Base-by-base conservation (phyloP, 2,113 vertebrate genomes). In the Callorhinus ursinus region DNA sequence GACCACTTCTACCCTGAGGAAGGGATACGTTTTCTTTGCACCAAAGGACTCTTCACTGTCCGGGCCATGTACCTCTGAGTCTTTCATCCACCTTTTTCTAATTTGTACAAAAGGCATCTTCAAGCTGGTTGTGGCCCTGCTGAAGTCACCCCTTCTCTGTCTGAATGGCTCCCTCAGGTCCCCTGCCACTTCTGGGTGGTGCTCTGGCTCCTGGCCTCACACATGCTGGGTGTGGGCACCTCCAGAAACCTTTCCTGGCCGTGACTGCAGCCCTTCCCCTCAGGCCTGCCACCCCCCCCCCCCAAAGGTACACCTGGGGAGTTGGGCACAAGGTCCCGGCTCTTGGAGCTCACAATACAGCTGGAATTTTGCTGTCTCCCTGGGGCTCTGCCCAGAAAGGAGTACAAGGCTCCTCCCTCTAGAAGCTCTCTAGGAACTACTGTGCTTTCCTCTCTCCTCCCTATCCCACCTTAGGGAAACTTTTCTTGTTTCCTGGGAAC, bases 391-490 rank as follows among this genome's bases (percentile, higher is more conserved):
- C 59, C 42, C 15, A 24, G 83, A 46, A 57, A 84, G 72, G 24
- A 13, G 21, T 28, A 36, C 61, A 76, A 57, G 21, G 5, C 1
- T 63, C n/a, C 31, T 36, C 61, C 42, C 10, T 10, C 6, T 4
- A 55, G 18, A 31, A 13, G 57, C 24, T 24, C 33, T 39, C 33
- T 33, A 90, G 57, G 57, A 13, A 1, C 33, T 9, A 2, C 19
- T 7, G 18, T 19, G 6, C 59, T 28, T 46, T 31, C 28, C 0
- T n/a, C 4, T 2, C 55, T n/a, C 8, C 33, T 13, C 33, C 6
- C 16, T 1, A 46, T 0, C 31, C 71, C 4, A 26, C 8, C n/a
- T 42, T 4, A 33, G 26, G 49, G 83, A 9, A 7, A 21, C 21
- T 14, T 63, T 49, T 18, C 67, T 77, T 21, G 42, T 71, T 67